Conservation (phyloP, 2,797 vertebrate species). For the Neosilurus mollespiculum region DNA sequence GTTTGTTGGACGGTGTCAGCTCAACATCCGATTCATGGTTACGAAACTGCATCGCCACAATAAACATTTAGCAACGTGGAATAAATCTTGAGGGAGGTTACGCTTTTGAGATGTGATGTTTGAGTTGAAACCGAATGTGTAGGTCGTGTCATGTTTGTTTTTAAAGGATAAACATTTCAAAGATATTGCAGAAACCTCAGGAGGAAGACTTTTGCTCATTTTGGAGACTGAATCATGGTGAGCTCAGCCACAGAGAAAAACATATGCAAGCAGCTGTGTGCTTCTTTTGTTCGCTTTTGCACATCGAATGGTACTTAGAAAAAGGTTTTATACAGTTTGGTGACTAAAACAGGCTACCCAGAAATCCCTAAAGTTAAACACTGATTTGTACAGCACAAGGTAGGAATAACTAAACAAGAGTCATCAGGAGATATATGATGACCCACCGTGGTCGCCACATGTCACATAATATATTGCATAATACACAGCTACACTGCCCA, state of each 20-base stretch:
- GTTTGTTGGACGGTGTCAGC: conserved; percentile 47
- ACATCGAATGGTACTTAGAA: conserved; percentile 23
- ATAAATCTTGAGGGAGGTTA: conserved; percentile 29
- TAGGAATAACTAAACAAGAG: not conserved
- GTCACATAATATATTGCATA: too few species aligned
- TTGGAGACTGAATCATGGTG: conserved; percentile 25
- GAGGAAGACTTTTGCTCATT: conserved; percentile 18
- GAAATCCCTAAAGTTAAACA: conserved; percentile 30
- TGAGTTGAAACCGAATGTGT: conserved; percentile 28
- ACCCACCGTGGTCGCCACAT: too few species aligned
- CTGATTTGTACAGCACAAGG: conserved; percentile 11
- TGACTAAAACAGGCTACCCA: conserved; percentile 26
- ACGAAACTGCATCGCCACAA: conserved; percentile 43
- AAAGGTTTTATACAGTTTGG: not conserved
- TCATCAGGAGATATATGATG: too few species aligned
- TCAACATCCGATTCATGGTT: conserved; percentile 52
- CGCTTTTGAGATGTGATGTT: conserved; percentile 33
- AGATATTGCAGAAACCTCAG: conserved; percentile 41
- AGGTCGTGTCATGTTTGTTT: conserved; percentile 38
- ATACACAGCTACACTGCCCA: too few species aligned
- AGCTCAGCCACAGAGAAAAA: conserved; percentile 24
- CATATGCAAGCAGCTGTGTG: conserved; percentile 38
- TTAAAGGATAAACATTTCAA: conserved; percentile 40
- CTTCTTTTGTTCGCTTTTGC: conserved; percentile 21
- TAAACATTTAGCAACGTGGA: conserved; percentile 27